These are phyloP conservation scores for rabbit (Oryctolagus cuniculus) DNA, from an alignment of 2,113 vertebrate genomes.

Conservation along the genomic window DNA sequence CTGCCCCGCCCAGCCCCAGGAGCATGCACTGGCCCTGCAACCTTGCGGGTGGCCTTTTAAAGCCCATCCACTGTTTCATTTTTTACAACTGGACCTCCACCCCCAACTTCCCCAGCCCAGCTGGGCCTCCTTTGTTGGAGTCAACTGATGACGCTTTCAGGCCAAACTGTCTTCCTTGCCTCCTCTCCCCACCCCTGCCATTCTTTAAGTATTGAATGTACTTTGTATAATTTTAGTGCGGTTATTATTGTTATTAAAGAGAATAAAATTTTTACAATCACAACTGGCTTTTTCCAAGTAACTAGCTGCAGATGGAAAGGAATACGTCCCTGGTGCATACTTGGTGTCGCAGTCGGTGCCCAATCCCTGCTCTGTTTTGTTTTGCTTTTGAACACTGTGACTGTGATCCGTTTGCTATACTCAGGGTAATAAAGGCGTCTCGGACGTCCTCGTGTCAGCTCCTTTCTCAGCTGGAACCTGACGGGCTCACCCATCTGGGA, in stretches of 20 bases:
- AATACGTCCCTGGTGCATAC: conserved; percentile 56
- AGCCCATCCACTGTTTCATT: conserved; percentile 82
- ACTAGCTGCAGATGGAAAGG: conserved; percentile 80
- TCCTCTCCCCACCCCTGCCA: conserved; percentile 22
- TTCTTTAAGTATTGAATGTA: conserved; percentile 92
- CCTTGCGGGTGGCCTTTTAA: conserved; percentile 73
- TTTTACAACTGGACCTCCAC: conserved; percentile 80
- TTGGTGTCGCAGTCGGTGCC: conserved; percentile 84
- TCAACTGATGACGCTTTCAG: conserved; percentile 71
- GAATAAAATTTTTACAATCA: conserved; percentile 87
- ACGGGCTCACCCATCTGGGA: not conserved
- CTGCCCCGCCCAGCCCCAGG: too few species aligned
- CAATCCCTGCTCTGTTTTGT: conserved; percentile 86
- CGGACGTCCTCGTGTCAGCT: conserved; percentile 73
- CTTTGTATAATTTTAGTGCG: conserved; percentile 93
- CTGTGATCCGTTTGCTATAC: conserved; percentile 88
- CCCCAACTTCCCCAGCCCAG: conserved; percentile 71
- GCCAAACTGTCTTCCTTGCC: conserved; percentile 66
- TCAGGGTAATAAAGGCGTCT: conserved; percentile 93
- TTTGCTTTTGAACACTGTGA: conserved; percentile 89
- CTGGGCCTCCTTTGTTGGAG: conserved; percentile 81
- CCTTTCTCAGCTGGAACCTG: not conserved
- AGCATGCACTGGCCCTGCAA: conserved; percentile 70
- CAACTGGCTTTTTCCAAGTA: conserved; percentile 83
- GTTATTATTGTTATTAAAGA: conserved; percentile 81